These are phyloP conservation scores for Ochlodes sylvanus DNA, from an alignment of 2,888 invertebrate species.

Conservation along the genomic window DNA sequence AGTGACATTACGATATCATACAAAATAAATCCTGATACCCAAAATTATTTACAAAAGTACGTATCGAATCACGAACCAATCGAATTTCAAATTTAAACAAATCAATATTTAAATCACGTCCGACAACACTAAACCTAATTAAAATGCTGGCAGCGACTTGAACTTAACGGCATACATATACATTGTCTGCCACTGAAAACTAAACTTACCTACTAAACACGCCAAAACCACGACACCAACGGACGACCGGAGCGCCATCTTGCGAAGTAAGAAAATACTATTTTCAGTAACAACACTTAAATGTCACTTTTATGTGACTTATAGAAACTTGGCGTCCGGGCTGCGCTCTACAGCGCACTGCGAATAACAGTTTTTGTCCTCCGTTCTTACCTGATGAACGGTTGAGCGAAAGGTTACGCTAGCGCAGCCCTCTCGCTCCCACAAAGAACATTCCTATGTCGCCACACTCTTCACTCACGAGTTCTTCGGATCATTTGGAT, in stretches of 20 bases:
- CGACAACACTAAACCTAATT: slow-evolving; percentile 23
- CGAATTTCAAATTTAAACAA: not conserved
- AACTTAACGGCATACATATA: slow-evolving; percentile 29
- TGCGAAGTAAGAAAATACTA: slow-evolving; percentile 59
- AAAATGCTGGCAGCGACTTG: slow-evolving; percentile 14
- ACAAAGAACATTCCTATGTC: slow-evolving; percentile 50
- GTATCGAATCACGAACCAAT: not conserved
- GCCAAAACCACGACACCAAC: slow-evolving; percentile 65
- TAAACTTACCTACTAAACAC: slow-evolving; percentile 73
- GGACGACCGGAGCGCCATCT: slow-evolving; percentile 75
- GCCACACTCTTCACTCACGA: slow-evolving; percentile 53
- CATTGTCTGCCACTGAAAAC: slow-evolving; percentile 20
- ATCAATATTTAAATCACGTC: slow-evolving; percentile 9
- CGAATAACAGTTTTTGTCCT: slow-evolving; percentile 76
- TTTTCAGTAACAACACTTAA: slow-evolving; percentile 58
- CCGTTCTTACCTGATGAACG: slow-evolving; percentile 71
- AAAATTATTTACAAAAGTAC: too few species aligned
- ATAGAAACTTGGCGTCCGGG: slow-evolving; percentile 68
- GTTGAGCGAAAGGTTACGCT: slow-evolving; percentile 77
- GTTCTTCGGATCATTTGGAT: slow-evolving; percentile 59
- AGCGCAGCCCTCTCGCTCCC: slow-evolving; percentile 59
- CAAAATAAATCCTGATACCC: too few species aligned
- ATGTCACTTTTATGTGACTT: slow-evolving; percentile 69
- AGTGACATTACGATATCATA: too few species aligned
- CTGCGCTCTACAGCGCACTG: slow-evolving; percentile 77